Conservation (phyloP, 2,888 invertebrate genomes). For the Rhimphoctona megacephalus region DNA sequence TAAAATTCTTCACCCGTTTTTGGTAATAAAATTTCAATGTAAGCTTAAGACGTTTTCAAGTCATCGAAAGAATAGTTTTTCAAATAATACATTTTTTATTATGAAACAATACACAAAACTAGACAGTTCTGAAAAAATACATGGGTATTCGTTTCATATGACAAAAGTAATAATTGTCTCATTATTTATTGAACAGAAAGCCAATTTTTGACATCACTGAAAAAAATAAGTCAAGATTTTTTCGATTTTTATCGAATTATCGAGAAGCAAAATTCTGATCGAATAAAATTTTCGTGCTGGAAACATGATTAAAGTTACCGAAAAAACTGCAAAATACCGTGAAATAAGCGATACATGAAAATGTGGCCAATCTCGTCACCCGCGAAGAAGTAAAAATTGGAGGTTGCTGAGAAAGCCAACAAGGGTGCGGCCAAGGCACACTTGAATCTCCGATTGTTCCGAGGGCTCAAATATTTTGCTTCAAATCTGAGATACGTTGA, state of each 20-base stretch:
- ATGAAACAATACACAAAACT: no score
- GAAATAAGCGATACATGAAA: conserved; percentile 88
- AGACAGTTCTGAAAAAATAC: no score
- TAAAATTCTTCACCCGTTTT: no score
- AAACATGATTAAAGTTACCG: not conserved
- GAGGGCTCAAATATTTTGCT: conserved; percentile 77
- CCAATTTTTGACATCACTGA: not conserved
- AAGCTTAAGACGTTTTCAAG: no score
- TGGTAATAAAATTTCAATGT: no score
- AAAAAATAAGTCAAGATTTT: no score
- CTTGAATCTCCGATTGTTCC: conserved; percentile 87
- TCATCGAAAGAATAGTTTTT: no score
- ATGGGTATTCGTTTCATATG: no score
- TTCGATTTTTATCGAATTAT: not conserved
- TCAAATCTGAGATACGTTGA: conserved; percentile 85
- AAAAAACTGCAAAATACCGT: conserved; percentile 82
- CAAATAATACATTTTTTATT: no score
- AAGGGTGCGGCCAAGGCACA: conserved; percentile 91
- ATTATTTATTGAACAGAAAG: not conserved
- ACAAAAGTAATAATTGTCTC: no score
- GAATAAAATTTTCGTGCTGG: not conserved
- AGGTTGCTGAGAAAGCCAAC: conserved; percentile 92
- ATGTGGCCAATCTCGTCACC: conserved; percentile 91
- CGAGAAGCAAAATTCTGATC: not conserved
- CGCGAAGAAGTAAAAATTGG: conserved; percentile 95